phyloP scores from a whole-genome alignment of 2,113 vertebrate genomes.

The Trinectes maculatus region DNA sequence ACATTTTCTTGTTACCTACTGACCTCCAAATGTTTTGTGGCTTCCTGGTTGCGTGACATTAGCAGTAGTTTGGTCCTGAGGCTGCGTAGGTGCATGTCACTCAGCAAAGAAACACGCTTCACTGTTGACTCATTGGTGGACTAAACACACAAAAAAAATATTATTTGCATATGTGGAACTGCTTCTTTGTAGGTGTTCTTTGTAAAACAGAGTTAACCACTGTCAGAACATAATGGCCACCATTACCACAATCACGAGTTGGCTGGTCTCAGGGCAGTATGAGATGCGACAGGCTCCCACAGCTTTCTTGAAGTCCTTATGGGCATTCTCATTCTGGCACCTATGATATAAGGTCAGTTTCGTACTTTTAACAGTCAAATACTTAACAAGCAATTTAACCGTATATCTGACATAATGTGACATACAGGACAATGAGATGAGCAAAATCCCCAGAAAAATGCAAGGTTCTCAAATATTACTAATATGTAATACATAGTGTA shows the following conservation, averaged over 20 bases:
- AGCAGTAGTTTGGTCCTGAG: constrained; percentile 91
- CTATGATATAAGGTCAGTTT: constrained; percentile 63
- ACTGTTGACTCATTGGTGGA: constrained; percentile 87
- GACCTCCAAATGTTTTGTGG: constrained; percentile 92
- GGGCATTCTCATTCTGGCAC: constrained; percentile 86
- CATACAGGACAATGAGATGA: background rate
- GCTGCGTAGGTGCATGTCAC: constrained; percentile 92
- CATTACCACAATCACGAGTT: constrained; percentile 88
- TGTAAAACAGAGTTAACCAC: background rate
- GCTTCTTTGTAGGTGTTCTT: background rate
- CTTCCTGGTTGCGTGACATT: constrained; percentile 91
- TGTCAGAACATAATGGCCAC: background rate
- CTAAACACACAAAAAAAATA: constrained; percentile 65
- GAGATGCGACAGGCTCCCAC: constrained; percentile 87
- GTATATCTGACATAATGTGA: background rate
- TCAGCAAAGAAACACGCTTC: constrained; percentile 89
- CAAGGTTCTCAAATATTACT: too few species aligned
- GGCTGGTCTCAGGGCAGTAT: constrained; percentile 83
- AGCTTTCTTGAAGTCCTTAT: constrained; percentile 93
- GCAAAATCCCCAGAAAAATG: background rate
- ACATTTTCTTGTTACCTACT: background rate
- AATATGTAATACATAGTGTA: too few species aligned
- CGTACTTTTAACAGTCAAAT: background rate
- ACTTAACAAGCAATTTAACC: background rate
- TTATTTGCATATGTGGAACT: background rate